These are phyloP conservation scores for Ennomos quercinarius DNA, from an alignment of 2,888 invertebrate genomes.

Conservation along the genomic window DNA sequence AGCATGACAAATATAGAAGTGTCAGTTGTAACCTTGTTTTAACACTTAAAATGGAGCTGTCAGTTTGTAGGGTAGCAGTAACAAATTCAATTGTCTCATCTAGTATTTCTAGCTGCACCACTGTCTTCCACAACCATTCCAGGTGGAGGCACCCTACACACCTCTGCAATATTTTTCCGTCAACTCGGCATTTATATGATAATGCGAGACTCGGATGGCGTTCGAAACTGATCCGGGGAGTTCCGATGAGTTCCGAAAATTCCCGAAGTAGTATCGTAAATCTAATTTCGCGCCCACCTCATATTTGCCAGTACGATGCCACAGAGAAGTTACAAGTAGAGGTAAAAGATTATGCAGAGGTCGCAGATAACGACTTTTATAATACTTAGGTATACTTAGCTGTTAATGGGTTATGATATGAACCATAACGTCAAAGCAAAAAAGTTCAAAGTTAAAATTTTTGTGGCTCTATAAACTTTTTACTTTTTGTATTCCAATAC, in stretches of 20 bases:
- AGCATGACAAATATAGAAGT: too few species aligned
- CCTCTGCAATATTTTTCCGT: slow-evolving; percentile 78
- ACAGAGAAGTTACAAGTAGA: slow-evolving; percentile 20
- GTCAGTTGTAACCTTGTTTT: too few species aligned
- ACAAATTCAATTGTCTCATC: too few species aligned
- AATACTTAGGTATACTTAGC: too few species aligned
- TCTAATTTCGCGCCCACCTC: slow-evolving; percentile 77
- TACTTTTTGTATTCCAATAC: too few species aligned
- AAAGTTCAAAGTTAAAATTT: too few species aligned
- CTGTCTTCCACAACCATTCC: slow-evolving; percentile 34
- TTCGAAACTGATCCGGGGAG: slow-evolving; percentile 72
- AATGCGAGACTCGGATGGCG: slow-evolving; percentile 61
- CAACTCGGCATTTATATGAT: slow-evolving; percentile 74
- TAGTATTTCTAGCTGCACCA: not conserved
- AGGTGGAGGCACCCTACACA: slow-evolving; percentile 57
- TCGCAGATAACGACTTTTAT: too few species aligned
- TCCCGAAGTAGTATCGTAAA: slow-evolving; percentile 74
- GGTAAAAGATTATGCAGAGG: not conserved
- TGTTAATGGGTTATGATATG: too few species aligned
- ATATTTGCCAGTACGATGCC: slow-evolving; percentile 60
- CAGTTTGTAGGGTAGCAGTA: too few species aligned
- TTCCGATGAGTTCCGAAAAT: slow-evolving; percentile 78
- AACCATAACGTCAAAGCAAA: too few species aligned
- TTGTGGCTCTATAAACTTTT: too few species aligned
- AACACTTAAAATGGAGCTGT: too few species aligned